Evolutionary conservation across 2,113 vertebrate species (phyloP), one percentile per base, ranked within the genome.

Genomic region (Paramisgurnus dabryanus): DNA sequence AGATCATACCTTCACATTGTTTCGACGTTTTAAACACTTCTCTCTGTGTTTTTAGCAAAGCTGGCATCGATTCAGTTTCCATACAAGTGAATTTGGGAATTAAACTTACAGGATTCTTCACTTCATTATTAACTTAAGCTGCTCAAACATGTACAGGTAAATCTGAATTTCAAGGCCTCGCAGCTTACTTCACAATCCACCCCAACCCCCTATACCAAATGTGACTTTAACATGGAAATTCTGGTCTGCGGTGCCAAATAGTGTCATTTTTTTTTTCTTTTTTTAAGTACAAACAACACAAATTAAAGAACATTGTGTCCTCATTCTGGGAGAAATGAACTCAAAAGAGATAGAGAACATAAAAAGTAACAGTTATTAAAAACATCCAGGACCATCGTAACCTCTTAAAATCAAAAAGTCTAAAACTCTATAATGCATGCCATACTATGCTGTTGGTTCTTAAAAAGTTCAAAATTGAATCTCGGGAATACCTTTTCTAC

Each of bases 381-480:
- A 90, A 90, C 90, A 87, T 90, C 88, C 89, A 91, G 89, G 89
- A 91, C 90, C 87, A 89, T 87, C 87, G 85, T 90, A 91, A 93
- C 88, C 89, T 85, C 85, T 88, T 40, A 67, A 91, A 92, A 89
- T 76, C n/a, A 87, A 91, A 64, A 83, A 34, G 27, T 90, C 84
- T 85, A 87, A 74, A 85, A 60, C 69, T 84, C 90, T 93, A 93
- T 82, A 92, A 92, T 89, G 90, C 92, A 93, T 93, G 92, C 92
- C 91, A 77, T 89, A 89, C 90, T 90, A 90, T 91, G 90, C 81
- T 87, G 84, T 78, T 76, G 76, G 80, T 84, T 87, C 7, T 15
- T 39, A 87, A 82, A 83, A 85, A 77, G 85, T 81, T 88, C 64
- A 77, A 89, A 83, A 69, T 45, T 50, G 63, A 76, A 80, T 11